These are phyloP conservation scores for Platysteira castanea DNA, from an alignment of 2,113 vertebrate species.

Conservation along the genomic window DNA sequence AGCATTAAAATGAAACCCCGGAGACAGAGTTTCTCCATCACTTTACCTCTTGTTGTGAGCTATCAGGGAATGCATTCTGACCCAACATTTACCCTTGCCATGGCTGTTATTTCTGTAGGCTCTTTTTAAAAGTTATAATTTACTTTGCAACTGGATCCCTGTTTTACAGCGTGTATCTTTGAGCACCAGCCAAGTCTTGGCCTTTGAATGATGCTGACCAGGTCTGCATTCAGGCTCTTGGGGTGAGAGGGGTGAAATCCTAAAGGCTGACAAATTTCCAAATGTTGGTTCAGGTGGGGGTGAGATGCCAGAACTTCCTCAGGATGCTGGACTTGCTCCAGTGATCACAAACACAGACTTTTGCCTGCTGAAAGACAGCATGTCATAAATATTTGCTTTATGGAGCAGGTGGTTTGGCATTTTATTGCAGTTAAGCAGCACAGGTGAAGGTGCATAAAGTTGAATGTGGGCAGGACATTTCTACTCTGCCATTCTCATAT, in stretches of 20 bases:
- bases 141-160: slow-evolving; percentile 8
- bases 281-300: slow-evolving; percentile 37
- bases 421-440: neutral
- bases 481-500: neutral
- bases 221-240: neutral
- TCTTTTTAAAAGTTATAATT: neutral
- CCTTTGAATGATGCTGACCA: neutral
- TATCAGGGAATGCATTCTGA: neutral
- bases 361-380: neutral
- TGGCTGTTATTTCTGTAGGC: neutral
- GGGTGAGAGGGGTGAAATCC: neutral
- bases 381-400: neutral
- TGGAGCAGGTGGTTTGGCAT: neutral
- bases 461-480: neutral
- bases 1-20: neutral
- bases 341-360: neutral
- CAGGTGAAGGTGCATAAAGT: neutral
- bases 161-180: neutral
- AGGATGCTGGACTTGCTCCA: slow-evolving; percentile 16
- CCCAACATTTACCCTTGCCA: neutral
- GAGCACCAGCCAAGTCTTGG: neutral
- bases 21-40: neutral
- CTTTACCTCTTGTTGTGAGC: neutral
- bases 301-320: slow-evolving; percentile 10
- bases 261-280: neutral